Evolutionary conservation across 1,140 invertebrate genomes (phyloP).

Genomic region (Teleogryllus occipitalis): DNA sequence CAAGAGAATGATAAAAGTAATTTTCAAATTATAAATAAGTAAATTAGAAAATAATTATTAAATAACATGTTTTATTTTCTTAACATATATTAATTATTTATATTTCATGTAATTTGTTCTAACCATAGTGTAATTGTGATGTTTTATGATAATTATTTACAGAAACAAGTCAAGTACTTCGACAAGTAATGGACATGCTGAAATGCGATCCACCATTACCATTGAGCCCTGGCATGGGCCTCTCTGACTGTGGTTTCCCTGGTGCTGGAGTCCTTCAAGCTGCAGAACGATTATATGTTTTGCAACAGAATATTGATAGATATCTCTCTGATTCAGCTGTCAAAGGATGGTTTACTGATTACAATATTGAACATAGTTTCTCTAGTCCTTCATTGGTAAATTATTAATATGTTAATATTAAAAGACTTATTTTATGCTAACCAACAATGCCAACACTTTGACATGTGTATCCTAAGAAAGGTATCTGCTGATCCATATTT

Average conservation of each 20-base stretch:
- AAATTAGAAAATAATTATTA: neutral
- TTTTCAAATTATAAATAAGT: neutral
- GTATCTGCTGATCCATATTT: too few relatives aligned
- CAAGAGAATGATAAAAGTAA: constrained; percentile 22
- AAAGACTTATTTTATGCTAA: neutral
- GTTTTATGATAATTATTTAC: neutral
- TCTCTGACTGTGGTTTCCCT: constrained; percentile 31
- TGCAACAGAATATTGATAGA: constrained; percentile 25
- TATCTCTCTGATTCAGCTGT: constrained; percentile 29
- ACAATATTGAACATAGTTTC: constrained; percentile 32
- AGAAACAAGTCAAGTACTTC: constrained; percentile 18
- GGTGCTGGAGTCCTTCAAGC: constrained; percentile 32
- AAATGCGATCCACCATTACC: constrained; percentile 29
- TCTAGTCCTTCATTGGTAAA: constrained; percentile 40
- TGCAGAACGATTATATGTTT: constrained; percentile 27
- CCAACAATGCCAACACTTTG: neutral
- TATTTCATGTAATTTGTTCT: neutral
- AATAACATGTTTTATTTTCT: neutral
- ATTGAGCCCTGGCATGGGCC: constrained; percentile 24
- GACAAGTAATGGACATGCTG: constrained; percentile 24
- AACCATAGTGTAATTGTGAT: neutral
- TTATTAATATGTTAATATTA: constrained; percentile 20
- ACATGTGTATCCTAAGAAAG: too few relatives aligned
- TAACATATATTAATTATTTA: neutral
- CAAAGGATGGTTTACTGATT: constrained; percentile 35